A percentile compares a stretch with the other conserved stretches of the same genome.
phyloP scores from a whole-genome alignment of 1,140 invertebrate species.

The Rhynchophorus ferrugineus region DNA sequence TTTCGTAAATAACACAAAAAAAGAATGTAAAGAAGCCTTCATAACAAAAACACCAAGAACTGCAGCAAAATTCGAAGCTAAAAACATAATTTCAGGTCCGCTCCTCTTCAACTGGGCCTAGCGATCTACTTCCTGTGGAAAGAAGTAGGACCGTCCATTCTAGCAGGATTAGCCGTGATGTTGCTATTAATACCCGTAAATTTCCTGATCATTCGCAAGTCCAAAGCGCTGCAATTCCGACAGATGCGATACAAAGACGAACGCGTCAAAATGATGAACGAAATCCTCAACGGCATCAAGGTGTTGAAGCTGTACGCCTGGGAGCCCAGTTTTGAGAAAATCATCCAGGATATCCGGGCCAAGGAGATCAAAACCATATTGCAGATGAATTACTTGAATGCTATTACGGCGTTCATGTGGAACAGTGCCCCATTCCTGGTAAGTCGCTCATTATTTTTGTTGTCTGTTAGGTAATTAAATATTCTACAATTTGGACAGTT shows the following conservation, averaged over 20 bases:
- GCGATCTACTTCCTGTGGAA: conserved; percentile 86
- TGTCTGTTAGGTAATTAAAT: too few species aligned
- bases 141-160: conserved; percentile 71
- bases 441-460: too few species aligned
- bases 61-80: background rate
- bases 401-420: conserved; percentile 86
- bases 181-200: conserved; percentile 85
- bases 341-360: conserved; percentile 71
- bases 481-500: too few species aligned
- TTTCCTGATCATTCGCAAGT: conserved; percentile 74
- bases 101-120: conserved; percentile 81
- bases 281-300: conserved; percentile 18
- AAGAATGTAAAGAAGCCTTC: too few species aligned
- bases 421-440: conserved; percentile 93
- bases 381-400: conserved; percentile 77
- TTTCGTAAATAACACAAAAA: too few species aligned
- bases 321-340: conserved; percentile 68
- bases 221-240: conserved; percentile 70
- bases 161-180: conserved; percentile 87
- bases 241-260: conserved; percentile 90
- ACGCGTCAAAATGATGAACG: conserved; percentile 77
- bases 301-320: conserved; percentile 21
- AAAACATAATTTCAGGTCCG: conserved; percentile 69
- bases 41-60: too few species aligned
- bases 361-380: conserved; percentile 78